phyloP scores from a whole-genome alignment of 2,888 invertebrate genomes.

The Furcula furcula region DNA sequence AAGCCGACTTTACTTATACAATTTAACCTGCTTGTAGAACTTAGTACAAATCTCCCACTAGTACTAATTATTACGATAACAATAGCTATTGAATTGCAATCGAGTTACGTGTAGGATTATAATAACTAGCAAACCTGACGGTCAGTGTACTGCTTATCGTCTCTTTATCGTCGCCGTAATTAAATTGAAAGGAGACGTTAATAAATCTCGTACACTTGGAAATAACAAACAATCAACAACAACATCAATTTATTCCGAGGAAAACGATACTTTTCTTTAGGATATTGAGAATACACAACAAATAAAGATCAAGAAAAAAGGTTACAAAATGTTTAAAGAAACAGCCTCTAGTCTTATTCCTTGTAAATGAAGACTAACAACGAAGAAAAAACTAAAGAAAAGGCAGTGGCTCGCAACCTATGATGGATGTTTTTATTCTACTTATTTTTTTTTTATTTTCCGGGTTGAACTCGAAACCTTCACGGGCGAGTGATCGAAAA shows the following conservation, averaged over 20 bases:
- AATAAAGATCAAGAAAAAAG: not conserved
- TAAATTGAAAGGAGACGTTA: constrained; percentile 46
- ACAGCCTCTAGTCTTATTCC: constrained; percentile 6
- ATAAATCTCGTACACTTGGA: constrained; percentile 36
- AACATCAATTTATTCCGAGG: constrained; percentile 24
- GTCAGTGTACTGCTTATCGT: constrained; percentile 46
- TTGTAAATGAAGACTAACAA: constrained; percentile 9
- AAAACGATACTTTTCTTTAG: constrained; percentile 17
- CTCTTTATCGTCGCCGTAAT: constrained; percentile 45
- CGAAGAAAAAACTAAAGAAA: constrained; percentile 9
- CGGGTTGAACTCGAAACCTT: constrained; percentile 38
- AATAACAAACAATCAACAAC: constrained; percentile 24
- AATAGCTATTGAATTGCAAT: constrained; percentile 45
- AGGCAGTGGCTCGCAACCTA: constrained; percentile 10
- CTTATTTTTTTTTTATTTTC: constrained; percentile 31
- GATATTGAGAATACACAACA: constrained; percentile 13
- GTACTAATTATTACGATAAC: constrained; percentile 31
- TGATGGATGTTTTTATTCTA: constrained; percentile 15
- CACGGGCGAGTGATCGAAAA: constrained; percentile 37
- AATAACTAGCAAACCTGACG: constrained; percentile 37
- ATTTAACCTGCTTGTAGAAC: not conserved
- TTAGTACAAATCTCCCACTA: constrained; percentile 1
- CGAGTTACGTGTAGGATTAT: constrained; percentile 35
- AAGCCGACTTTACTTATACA: not conserved
- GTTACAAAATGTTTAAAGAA: constrained; percentile 7